A percentile compares a stretch with the other conserved stretches of the same genome.
Evolutionary conservation across 23 tunicate species (phyloP).

Genomic region (Trididemnum clinides): DNA sequence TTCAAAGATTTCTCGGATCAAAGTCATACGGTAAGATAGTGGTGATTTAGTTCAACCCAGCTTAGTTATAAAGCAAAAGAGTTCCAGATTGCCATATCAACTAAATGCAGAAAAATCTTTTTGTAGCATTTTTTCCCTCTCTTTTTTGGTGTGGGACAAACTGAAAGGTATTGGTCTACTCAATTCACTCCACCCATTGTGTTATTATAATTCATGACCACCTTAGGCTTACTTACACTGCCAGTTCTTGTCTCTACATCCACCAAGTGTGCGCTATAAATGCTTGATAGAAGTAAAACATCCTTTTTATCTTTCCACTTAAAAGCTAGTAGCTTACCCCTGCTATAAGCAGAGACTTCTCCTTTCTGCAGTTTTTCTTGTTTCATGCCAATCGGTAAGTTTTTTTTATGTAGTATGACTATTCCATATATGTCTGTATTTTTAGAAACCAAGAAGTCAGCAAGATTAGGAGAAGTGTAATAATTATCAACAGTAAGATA

Average conservation of each 20-base stretch:
- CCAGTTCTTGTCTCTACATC: neutral
- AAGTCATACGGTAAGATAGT: neutral
- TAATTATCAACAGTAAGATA: slow-evolving; percentile 23
- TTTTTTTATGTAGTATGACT: neutral
- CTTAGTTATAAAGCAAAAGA: slow-evolving; percentile 3
- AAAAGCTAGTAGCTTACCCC: neutral
- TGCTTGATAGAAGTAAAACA: slow-evolving; percentile 7
- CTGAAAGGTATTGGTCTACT: slow-evolving; percentile 17
- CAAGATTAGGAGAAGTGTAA: slow-evolving; percentile 29
- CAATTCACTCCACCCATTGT: neutral
- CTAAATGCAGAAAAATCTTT: slow-evolving; percentile 25
- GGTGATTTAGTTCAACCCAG: slow-evolving; percentile 9
- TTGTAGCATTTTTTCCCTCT: neutral
- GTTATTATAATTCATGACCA: neutral
- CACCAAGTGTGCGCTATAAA: neutral
- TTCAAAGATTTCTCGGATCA: slow-evolving; percentile 1
- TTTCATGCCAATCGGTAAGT: neutral
- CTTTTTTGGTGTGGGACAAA: neutral
- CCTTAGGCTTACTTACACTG: neutral
- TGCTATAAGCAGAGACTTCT: slow-evolving; percentile 13
- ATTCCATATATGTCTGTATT: slow-evolving; percentile 34
- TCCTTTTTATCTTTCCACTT: slow-evolving; percentile 19
- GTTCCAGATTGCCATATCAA: slow-evolving; percentile 37
- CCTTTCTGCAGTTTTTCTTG: neutral
- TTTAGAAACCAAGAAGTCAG: neutral